A percentile compares a stretch with the other conserved stretches of the same genome.
Evolutionary conservation across 2,888 invertebrate genomes (phyloP).

Genomic region (Lottia scabra): DNA sequence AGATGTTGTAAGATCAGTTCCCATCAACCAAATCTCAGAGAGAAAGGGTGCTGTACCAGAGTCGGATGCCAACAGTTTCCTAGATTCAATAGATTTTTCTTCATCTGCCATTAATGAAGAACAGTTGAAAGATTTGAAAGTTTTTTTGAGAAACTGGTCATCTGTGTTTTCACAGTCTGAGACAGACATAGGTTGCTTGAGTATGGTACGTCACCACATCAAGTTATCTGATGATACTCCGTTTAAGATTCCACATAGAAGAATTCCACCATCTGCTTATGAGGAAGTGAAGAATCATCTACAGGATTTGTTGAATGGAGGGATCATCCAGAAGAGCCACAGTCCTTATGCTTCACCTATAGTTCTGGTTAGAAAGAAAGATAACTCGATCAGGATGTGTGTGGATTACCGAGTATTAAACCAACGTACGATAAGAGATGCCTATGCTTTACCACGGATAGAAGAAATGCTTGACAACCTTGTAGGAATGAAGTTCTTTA

Average conservation of each 20-base stretch:
- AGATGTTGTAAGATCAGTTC: too few relatives aligned
- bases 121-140: background rate
- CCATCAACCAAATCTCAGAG: too few relatives aligned
- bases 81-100: background rate
- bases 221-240: too few relatives aligned
- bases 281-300: background rate
- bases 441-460: too few relatives aligned
- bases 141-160: background rate
- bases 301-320: background rate
- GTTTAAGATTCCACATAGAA: constrained; percentile 6
- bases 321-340: background rate
- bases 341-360: background rate
- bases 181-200: too few relatives aligned
- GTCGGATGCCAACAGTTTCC: too few relatives aligned
- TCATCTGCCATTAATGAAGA: background rate
- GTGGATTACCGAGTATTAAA: too few relatives aligned
- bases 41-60: background rate
- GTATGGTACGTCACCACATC: too few relatives aligned
- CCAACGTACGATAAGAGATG: too few relatives aligned
- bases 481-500: too few relatives aligned
- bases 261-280: background rate
- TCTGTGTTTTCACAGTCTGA: too few relatives aligned
- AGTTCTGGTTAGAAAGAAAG: background rate
- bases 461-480: too few relatives aligned
- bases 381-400: background rate